Percentiles rank a stretch among this genome's conserved stretches.
phyloP scores from a whole-genome alignment of 2,888 invertebrate genomes.

The Thyatira batis region DNA sequence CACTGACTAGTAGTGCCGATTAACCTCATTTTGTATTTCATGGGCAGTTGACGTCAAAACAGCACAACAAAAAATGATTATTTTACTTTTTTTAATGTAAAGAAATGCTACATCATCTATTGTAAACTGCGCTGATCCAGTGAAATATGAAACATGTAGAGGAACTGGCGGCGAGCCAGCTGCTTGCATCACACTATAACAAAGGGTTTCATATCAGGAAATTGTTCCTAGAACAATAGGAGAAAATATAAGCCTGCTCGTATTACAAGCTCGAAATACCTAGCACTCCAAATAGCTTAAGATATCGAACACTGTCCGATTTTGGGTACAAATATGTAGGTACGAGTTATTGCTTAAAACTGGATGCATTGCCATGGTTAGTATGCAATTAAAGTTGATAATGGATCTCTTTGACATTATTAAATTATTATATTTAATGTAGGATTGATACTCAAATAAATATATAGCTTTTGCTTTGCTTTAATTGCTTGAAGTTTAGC shows the following conservation, averaged over 20 bases:
- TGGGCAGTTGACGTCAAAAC: too few relatives aligned
- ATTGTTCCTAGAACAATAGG: slow-evolving; percentile 72
- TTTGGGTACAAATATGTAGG: background rate
- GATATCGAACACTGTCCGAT: slow-evolving; percentile 19
- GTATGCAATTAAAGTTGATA: too few relatives aligned
- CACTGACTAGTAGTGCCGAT: too few relatives aligned
- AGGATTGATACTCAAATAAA: background rate
- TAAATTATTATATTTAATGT: background rate
- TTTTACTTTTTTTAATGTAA: slow-evolving; percentile 11
- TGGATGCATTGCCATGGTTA: too few relatives aligned
- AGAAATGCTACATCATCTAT: slow-evolving; percentile 54
- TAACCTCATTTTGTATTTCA: too few relatives aligned
- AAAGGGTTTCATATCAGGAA: slow-evolving; percentile 75
- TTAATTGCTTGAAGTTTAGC: background rate
- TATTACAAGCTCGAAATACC: slow-evolving; percentile 39
- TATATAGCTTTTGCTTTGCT: background rate
- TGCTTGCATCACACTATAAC: slow-evolving; percentile 72
- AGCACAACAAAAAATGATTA: background rate
- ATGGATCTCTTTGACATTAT: background rate
- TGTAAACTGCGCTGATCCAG: slow-evolving; percentile 70
- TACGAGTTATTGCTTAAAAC: too few relatives aligned
- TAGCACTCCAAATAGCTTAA: slow-evolving; percentile 35
- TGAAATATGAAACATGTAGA: slow-evolving; percentile 76
- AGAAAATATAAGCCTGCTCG: slow-evolving; percentile 60
- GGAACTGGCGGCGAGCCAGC: slow-evolving; percentile 69